These are phyloP conservation scores for Physella acuta DNA, from an alignment of 1,140 invertebrate genomes.

Conservation along the genomic window DNA sequence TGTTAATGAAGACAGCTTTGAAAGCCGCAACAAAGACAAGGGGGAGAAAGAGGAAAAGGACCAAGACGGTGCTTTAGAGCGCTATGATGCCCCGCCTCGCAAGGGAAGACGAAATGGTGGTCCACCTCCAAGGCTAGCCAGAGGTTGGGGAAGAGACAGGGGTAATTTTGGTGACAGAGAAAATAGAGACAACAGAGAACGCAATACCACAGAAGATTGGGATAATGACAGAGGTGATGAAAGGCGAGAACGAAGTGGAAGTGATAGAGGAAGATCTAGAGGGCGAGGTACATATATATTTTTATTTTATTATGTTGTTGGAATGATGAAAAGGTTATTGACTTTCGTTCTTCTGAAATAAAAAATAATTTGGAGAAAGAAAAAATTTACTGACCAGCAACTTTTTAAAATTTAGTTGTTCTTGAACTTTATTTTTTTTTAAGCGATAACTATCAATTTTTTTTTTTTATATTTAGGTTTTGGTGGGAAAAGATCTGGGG, in stretches of 20 bases:
- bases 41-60: constrained; percentile 28
- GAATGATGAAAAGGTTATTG: constrained; percentile 21
- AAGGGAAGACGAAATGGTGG: constrained; percentile 42
- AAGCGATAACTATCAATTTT: background rate
- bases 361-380: background rate
- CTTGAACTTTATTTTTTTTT: background rate
- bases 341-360: background rate
- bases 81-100: constrained; percentile 15
- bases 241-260: constrained; percentile 49
- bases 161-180: constrained; percentile 41
- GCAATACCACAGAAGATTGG: constrained; percentile 28
- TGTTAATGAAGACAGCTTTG: constrained; percentile 14
- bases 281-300: constrained; percentile 51
- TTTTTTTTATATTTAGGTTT: constrained; percentile 5
- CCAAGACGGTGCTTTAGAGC: constrained; percentile 12
- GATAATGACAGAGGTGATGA: constrained; percentile 25
- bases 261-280: constrained; percentile 62
- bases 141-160: constrained; percentile 44
- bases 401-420: background rate
- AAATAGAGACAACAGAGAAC: constrained; percentile 26
- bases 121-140: constrained; percentile 40
- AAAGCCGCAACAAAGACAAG: constrained; percentile 42
- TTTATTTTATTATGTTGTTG: constrained; percentile 10
- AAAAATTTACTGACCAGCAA: too few relatives aligned
- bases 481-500: constrained; percentile 21